Conservation (phyloP, 1,140 invertebrate genomes). For the Anastrepha obliqua region DNA sequence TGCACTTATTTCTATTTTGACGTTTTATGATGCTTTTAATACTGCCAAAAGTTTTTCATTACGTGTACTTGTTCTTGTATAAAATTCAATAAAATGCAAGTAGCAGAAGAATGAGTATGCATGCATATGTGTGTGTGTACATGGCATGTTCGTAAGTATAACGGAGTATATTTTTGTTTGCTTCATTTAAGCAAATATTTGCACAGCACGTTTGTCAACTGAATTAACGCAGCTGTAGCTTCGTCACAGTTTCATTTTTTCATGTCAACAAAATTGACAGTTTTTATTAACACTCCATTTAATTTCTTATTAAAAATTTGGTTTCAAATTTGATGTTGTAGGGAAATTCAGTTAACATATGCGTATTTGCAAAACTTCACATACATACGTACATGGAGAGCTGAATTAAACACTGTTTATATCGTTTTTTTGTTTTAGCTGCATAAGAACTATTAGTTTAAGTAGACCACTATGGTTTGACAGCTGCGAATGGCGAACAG, state of each 20-base stretch:
- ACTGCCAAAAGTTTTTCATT: background rate
- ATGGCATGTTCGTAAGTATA: background rate
- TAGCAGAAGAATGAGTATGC: background rate
- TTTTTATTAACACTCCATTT: background rate
- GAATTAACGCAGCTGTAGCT: background rate
- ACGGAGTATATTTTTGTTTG: background rate
- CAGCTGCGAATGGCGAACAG: no score
- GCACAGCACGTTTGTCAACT: slow-evolving; percentile 49
- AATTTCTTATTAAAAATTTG: slow-evolving; percentile 35
- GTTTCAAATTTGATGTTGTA: background rate
- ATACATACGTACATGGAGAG: no score
- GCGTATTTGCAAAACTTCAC: no score
- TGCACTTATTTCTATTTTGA: background rate
- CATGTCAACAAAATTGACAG: slow-evolving; percentile 25
- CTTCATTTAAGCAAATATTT: slow-evolving; percentile 22
- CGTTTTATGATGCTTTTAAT: background rate
- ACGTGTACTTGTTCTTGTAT: background rate
- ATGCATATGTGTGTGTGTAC: background rate
- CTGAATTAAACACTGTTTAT: no score
- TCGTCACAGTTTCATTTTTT: slow-evolving; percentile 13
- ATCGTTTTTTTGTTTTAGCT: no score
- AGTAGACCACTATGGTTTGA: no score
- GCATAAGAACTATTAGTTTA: no score
- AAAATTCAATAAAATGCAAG: slow-evolving; percentile 2
- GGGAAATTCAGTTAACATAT: background rate